A percentile compares a stretch with the other conserved stretches of the same genome.
phyloP scores from a whole-genome alignment of 2,113 vertebrate species.

The Brevimyrus niger region DNA sequence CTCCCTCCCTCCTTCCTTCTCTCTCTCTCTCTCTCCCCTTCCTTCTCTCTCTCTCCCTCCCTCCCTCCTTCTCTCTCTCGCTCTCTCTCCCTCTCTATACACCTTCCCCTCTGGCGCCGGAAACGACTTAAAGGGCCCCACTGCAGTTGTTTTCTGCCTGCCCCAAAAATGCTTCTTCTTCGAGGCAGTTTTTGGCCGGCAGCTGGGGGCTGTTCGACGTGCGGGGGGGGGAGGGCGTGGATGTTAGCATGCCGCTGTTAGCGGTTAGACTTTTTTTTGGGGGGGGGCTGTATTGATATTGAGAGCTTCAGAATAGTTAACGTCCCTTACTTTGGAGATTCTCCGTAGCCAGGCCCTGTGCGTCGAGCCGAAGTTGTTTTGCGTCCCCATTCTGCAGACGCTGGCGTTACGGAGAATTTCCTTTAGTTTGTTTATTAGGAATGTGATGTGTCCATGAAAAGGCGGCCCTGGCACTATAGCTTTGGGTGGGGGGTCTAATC shows the following conservation, averaged over 20 bases:
- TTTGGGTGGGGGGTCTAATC: background rate
- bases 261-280: background rate
- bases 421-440: background rate
- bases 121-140: background rate
- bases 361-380: background rate
- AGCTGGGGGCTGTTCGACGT: background rate
- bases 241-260: background rate
- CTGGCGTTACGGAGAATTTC: background rate
- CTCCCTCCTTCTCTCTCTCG: too few species aligned
- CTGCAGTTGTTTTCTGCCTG: background rate
- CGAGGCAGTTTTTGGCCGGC: background rate
- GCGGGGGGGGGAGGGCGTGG: background rate
- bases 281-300: background rate
- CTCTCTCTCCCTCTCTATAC: background rate
- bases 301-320: background rate
- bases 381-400: background rate
- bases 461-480: background rate
- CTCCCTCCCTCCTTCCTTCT: background rate
- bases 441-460: background rate
- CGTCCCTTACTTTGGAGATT: background rate
- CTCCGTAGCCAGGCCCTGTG: background rate
- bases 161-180: background rate
- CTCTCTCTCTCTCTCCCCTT: too few species aligned
- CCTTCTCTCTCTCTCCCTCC: too few species aligned
- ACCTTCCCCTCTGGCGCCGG: background rate